phyloP scores from a whole-genome alignment of 2,888 invertebrate species.

The Elysia crispata region DNA sequence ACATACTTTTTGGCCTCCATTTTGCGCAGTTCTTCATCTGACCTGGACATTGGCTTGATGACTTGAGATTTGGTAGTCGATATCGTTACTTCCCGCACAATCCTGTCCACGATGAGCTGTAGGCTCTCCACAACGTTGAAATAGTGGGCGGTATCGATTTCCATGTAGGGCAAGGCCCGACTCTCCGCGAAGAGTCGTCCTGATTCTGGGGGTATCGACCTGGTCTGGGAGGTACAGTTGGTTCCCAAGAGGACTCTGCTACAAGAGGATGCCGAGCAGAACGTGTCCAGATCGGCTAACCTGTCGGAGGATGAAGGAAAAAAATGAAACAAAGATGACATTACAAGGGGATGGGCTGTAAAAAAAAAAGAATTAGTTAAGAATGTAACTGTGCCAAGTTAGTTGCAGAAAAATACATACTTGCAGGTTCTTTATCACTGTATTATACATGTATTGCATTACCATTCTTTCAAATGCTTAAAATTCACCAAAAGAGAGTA shows the following conservation, averaged over 20 bases:
- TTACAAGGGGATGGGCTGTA: too few species aligned
- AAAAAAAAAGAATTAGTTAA: too few species aligned
- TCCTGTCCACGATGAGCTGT: slow-evolving; percentile 36
- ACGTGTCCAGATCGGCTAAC: slow-evolving; percentile 40
- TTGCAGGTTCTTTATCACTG: too few species aligned
- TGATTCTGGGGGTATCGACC: background rate
- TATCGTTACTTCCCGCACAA: slow-evolving; percentile 29
- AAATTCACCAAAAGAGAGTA: too few species aligned
- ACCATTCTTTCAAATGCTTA: too few species aligned
- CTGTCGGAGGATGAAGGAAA: too few species aligned
- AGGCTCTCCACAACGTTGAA: slow-evolving; percentile 44
- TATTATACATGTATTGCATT: too few species aligned
- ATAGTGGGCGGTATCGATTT: slow-evolving; percentile 35
- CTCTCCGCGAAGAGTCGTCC: slow-evolving; percentile 43
- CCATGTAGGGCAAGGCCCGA: slow-evolving; percentile 36
- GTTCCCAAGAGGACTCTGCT: slow-evolving; percentile 30
- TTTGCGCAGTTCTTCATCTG: background rate
- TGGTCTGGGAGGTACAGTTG: slow-evolving; percentile 25
- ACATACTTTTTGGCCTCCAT: background rate
- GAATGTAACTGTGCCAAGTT: too few species aligned
- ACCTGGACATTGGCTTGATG: slow-evolving; percentile 19
- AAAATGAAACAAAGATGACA: too few species aligned
- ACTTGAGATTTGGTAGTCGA: background rate
- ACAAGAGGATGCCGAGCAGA: slow-evolving; percentile 17
- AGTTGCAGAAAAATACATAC: too few species aligned